A percentile compares a stretch with the other conserved stretches of the same genome.
Evolutionary conservation across 2,888 invertebrate species (phyloP).

Genomic region (Myopa tessellatipennis): DNA sequence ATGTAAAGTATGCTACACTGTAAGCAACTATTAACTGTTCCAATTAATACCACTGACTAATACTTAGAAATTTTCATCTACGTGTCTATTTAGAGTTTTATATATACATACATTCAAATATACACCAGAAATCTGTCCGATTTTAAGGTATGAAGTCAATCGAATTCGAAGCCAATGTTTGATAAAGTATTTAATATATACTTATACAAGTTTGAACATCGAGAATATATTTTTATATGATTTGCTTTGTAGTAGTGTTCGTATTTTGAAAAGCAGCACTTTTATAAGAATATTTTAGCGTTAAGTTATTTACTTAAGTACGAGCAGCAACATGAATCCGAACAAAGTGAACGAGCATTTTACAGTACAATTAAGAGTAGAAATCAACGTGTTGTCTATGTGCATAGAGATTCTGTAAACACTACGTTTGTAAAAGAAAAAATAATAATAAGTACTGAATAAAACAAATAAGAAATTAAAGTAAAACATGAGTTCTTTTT

Average conservation of each 20-base stretch:
- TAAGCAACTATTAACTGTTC: background rate
- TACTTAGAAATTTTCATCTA: constrained; percentile 23
- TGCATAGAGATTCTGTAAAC: constrained; percentile 9
- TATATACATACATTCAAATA: background rate
- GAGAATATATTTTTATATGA: constrained; percentile 34
- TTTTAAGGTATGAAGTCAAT: background rate
- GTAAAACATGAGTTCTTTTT: background rate
- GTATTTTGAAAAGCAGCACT: constrained; percentile 12
- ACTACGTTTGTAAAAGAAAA: constrained; percentile 4
- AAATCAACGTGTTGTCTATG: constrained; percentile 46
- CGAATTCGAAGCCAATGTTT: background rate
- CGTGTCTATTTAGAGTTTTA: constrained; percentile 35
- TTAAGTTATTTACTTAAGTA: constrained; percentile 11
- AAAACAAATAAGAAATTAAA: background rate
- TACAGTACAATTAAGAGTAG: constrained; percentile 61
- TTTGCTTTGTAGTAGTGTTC: constrained; percentile 27
- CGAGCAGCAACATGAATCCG: background rate
- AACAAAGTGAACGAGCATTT: constrained; percentile 57
- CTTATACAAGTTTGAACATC: background rate
- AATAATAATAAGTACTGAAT: background rate
- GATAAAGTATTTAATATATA: background rate
- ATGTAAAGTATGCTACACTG: background rate
- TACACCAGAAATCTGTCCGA: background rate
- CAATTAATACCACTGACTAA: background rate
- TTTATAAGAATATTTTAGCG: constrained; percentile 20